Conservation (phyloP, 2,888 invertebrate species). For the Yponomeuta plumbellus region DNA sequence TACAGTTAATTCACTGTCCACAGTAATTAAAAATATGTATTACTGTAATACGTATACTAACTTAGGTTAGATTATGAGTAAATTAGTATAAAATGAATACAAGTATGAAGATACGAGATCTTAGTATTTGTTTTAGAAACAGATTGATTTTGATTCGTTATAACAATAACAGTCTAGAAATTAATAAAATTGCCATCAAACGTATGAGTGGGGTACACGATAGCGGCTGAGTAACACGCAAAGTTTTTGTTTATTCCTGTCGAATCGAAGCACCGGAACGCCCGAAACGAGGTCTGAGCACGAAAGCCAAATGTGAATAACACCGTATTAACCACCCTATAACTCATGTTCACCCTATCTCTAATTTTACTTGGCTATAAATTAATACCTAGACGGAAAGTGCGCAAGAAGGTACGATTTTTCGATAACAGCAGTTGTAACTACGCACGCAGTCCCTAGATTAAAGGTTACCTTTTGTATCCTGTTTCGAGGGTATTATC, state of each 20-base stretch:
- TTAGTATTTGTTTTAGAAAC: not conserved
- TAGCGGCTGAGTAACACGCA: constrained; percentile 29
- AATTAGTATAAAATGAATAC: no score
- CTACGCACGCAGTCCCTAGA: not conserved
- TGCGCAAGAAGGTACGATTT: not conserved
- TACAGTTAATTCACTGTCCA: no score
- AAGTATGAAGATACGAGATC: not conserved
- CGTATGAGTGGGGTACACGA: constrained; percentile 21
- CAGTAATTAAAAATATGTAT: no score
- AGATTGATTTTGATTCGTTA: not conserved
- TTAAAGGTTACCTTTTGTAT: not conserved
- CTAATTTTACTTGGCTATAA: not conserved
- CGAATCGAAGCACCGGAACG: constrained; percentile 18
- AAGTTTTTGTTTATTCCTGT: constrained; percentile 34
- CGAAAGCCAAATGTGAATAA: constrained; percentile 27
- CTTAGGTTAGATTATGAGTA: no score
- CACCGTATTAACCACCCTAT: constrained; percentile 26
- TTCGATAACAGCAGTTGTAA: not conserved
- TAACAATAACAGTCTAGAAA: constrained; percentile 12
- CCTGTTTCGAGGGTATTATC: no score
- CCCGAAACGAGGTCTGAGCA: constrained; percentile 5
- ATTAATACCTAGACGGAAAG: not conserved
- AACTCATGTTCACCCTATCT: constrained; percentile 19
- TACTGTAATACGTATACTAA: no score
- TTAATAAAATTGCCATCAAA: constrained; percentile 20